Conservation (phyloP, 2,888 invertebrate species). For the Agrilus cyanescens region DNA sequence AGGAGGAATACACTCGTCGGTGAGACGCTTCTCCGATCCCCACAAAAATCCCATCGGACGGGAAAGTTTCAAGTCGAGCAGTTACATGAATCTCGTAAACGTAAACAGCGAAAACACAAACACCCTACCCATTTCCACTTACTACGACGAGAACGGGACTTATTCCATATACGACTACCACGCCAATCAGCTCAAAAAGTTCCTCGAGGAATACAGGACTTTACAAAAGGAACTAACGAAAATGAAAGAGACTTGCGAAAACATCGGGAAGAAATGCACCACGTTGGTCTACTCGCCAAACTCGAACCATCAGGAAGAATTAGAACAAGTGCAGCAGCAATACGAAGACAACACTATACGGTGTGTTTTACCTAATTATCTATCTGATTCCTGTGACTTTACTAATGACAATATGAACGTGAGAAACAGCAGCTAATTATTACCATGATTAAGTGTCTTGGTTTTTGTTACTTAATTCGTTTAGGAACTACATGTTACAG, state of each 20-base stretch:
- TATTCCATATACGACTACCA: constrained; percentile 63
- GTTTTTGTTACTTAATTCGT: background rate
- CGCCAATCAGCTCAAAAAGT: constrained; percentile 66
- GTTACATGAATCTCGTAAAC: constrained; percentile 55
- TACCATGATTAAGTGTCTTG: background rate
- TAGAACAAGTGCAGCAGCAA: constrained; percentile 43
- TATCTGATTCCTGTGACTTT: too few species aligned
- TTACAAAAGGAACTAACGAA: constrained; percentile 66
- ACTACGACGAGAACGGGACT: constrained; percentile 37
- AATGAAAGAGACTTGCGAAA: constrained; percentile 70
- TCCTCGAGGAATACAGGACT: constrained; percentile 66
- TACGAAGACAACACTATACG: constrained; percentile 42
- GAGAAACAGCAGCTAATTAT: constrained; percentile 3
- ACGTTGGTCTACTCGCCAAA: constrained; percentile 14
- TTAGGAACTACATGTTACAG: background rate
- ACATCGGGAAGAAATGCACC: constrained; percentile 36
- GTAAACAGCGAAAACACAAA: constrained; percentile 50
- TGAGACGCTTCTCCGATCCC: constrained; percentile 41
- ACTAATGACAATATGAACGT: constrained; percentile 20
- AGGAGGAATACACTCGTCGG: constrained; percentile 35
- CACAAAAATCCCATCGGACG: constrained; percentile 18
- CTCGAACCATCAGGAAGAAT: constrained; percentile 33
- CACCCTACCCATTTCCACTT: constrained; percentile 47
- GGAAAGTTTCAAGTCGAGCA: constrained; percentile 47
- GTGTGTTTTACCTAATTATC: constrained; percentile 12